Base-by-base conservation (phyloP, 2,888 invertebrate genomes). In the Pecten maximus region DNA sequence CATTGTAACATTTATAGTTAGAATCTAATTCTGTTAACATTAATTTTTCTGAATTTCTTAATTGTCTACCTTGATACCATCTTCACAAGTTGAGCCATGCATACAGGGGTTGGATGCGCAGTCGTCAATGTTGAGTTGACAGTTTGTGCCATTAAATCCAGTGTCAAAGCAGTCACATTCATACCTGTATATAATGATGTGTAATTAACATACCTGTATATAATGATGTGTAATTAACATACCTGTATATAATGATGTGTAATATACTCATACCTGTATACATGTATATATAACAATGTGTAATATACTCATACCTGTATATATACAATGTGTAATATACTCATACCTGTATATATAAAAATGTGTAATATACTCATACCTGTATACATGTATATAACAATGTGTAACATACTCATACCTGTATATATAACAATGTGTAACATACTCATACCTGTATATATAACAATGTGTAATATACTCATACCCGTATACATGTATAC, bases 151-250 rank as follows among this genome's bases (percentile, higher is more conserved):
- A 87, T 92, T 94, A 92, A 95, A 96, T 2, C 96, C 96, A 40
- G 96, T 95, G 91, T 95, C 95, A 4, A 94, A 91, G 91, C 96
- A 96, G 91, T 96, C 93, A 92, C 96, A 96, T 0, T 92, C 91
- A 93, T 94, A 96, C 40, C 96, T 96, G 92, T 12, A 94, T 23
- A 16, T 4, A 60, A 16, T 0, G 6, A 60, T n/a, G 44, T n/a
- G n/a, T n/a, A n/a, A 48, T 19, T 16, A 48, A 15, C 91, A 88
- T 50, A 50, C 50, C 50, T 50, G 50, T 50, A 15, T 15, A 50
- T 50, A 16, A 16, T 0, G 6, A 60, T n/a, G 44, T n/a, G n/a
- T n/a, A n/a, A 48, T 19, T 16, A 48, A 15, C 91, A 88, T 50
- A 50, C 50, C 50, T 50, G 50, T 50, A 15, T 15, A 50, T 50